phyloP scores from a whole-genome alignment of 2,113 vertebrate genomes.

The Parus major region DNA sequence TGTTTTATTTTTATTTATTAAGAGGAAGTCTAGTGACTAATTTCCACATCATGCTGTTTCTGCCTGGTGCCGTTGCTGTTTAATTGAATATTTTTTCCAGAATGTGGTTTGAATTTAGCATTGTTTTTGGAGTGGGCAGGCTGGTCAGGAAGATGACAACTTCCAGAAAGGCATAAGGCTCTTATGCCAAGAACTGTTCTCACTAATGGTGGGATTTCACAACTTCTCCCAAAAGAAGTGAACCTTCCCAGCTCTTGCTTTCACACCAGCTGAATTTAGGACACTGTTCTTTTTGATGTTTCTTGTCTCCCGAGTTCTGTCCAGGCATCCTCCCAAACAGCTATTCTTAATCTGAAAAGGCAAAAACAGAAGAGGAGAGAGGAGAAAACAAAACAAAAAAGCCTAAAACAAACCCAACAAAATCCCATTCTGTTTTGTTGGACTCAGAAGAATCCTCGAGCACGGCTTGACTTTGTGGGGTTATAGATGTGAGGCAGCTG shows the following conservation, averaged over 20 bases:
- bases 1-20: slow-evolving; percentile 23
- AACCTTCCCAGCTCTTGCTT: not conserved
- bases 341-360: not conserved
- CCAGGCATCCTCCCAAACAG: not conserved
- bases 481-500: not conserved
- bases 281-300: not conserved
- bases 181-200: not conserved
- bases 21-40: not conserved
- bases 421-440: not conserved
- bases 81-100: not conserved
- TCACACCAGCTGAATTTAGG: not conserved
- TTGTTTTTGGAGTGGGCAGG: not conserved
- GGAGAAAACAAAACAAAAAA: not conserved
- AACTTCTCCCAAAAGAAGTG: not conserved
- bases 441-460: not conserved
- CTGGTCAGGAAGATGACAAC: not conserved
- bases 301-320: not conserved
- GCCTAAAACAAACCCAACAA: not conserved
- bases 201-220: not conserved
- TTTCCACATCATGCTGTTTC: not conserved
- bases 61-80: not conserved
- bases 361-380: not conserved
- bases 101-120: not conserved
- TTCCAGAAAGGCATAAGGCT: not conserved
- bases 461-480: not conserved